Base-by-base conservation (phyloP, 2,113 vertebrate genomes). In the Vulpes vulpes region DNA sequence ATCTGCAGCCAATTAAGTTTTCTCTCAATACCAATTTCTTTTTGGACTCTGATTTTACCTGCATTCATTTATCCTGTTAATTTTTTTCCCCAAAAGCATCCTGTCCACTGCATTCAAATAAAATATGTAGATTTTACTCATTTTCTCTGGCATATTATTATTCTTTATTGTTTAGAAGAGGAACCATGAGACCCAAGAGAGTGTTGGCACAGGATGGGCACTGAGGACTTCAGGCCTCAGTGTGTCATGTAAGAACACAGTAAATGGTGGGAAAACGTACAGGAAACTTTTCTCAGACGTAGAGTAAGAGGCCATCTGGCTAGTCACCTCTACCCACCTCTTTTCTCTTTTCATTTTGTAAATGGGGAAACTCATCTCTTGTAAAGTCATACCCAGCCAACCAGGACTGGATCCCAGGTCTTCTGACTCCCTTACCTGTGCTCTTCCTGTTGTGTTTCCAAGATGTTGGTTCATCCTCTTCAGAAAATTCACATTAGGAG, bases 41-140 rank as follows among this genome's bases (percentile, higher is more conserved):
- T 49, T 80, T 60, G 62, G 38, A 62, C 27, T 76, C 14, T 11
- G 25, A 35, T 67, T 86, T 94, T 78, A 81, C 5, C 4, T 69
- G n/a, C 51, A 60, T 93, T 85, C 27, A 57, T 95, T 89, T 55
- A 9, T 94, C 81, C 89, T 57, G 19, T 57, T 92, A 67, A 67
- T 53, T 64, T 81, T 93, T 93, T 49, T 25, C 5, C 1, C 2
- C 43, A 20, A 35, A 60, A 92, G 76, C 49, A 67, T 62, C 25
- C 32, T 92, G 30, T 91, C 59, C 11, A 32, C 14, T 30, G 7
- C 27, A 67, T 22, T 86, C 6, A 89, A 49, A 4, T 80, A 35
- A 67, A 78, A 80, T 73, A 57, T 17, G 1, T 51, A 76, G 9
- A 92, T 91, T 73, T 90, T 53, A 60, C 69, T 95, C 11, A 16